Percentiles rank a stretch among this genome's conserved stretches.
Conservation (phyloP, 2,113 vertebrate genomes). For the Dasyornis broadbenti region DNA sequence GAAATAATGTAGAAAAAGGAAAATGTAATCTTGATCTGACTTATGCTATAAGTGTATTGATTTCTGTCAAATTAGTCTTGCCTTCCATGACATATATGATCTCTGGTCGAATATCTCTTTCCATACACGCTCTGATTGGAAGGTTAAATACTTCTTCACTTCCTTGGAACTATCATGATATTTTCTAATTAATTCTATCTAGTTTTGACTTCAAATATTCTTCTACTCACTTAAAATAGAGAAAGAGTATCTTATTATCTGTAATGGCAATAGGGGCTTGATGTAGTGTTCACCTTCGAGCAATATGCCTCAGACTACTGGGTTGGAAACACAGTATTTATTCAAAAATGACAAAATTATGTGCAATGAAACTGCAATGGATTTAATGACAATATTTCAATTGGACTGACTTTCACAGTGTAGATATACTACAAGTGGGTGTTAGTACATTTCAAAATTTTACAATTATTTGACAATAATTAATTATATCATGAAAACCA, state of each 20-base stretch:
- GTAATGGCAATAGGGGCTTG: background rate
- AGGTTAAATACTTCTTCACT: background rate
- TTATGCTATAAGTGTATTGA: background rate
- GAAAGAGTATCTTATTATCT: background rate
- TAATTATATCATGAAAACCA: background rate
- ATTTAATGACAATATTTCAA: constrained; percentile 24
- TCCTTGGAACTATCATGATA: background rate
- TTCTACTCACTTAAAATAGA: background rate
- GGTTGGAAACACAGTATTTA: background rate
- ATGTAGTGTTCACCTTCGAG: background rate
- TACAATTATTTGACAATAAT: background rate
- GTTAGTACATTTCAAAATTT: background rate
- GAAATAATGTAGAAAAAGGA: background rate
- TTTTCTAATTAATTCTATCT: background rate
- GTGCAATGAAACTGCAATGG: background rate
- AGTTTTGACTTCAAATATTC: background rate
- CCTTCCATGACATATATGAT: background rate
- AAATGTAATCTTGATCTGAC: background rate
- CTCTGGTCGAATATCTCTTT: background rate
- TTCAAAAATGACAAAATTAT: background rate
- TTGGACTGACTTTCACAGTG: background rate
- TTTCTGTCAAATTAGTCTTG: background rate
- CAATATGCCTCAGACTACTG: background rate
- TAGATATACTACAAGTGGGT: background rate
- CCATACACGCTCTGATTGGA: background rate